Evolutionary conservation across 92 coral and sea anemone species (phyloP), one percentile per base, ranked within the genome.

Genomic region (Phenganax subtilis): DNA sequence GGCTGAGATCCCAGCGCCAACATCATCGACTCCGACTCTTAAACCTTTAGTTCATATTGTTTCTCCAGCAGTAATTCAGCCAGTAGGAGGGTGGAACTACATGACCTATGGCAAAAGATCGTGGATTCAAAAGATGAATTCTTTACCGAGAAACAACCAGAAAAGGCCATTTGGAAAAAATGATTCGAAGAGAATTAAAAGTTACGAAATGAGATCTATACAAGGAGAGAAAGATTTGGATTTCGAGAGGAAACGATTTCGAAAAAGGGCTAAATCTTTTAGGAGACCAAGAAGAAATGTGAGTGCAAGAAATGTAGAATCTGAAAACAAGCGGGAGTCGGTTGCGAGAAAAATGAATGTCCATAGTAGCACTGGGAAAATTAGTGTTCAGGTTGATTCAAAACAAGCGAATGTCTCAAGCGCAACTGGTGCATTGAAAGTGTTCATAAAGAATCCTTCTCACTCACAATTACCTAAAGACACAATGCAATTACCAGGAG

Each of bases 41-140:
- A 92, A 96, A 68, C 99, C 99, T 0, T 57, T 96, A 57, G 99
- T 96, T 51, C 99, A 92, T 65, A 90, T 96, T 51, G 69, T 65
- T 15, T 79, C 83, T 11, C 83, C 83, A 3, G 74, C 83, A 3
- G 65, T 79, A 20, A 73, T 79, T 7, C 9, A 61, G 17, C 83
- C 83, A 0, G 59, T 44, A 14, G 83, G 83, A 3, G 83, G 83
- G n/a, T 79, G 83, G 83, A 79, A 79, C 64, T 79, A 30, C 30
- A 60, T 44, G 54, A 63, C 31, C 61, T 47, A 51, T 7, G 51
- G 67, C 7, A 79, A 37, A 52, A 72, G 83, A 52, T 79, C 83
- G 12, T 27, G 59, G 51, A 73, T 73, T 73, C 9, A 14, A 8
- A 12, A 52, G 20, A 12, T 10, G n/a, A 73, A 69, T 6, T 30